A percentile compares a stretch with the other conserved stretches of the same genome.
phyloP scores from a whole-genome alignment of 2,888 invertebrate genomes.

The Drosophila merina region DNA sequence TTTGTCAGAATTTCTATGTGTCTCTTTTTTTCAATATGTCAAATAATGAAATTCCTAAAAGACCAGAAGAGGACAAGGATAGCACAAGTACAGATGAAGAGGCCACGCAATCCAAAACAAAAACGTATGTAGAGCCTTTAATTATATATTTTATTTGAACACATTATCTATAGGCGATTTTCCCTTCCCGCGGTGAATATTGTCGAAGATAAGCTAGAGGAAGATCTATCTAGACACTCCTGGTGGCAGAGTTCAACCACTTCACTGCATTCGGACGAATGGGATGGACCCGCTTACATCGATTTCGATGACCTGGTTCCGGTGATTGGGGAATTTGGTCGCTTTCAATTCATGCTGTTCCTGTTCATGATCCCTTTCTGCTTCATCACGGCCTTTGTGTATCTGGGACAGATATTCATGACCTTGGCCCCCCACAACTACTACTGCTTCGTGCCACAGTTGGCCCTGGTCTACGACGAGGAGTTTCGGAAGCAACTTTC shows the following conservation, averaged over 20 bases:
- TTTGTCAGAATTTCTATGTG: not conserved
- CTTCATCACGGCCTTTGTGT: conserved; percentile 93
- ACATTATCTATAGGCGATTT: not conserved
- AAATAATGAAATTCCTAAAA: conserved; percentile 2
- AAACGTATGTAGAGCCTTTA: not conserved
- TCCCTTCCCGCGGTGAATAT: not conserved
- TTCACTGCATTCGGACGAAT: not conserved
- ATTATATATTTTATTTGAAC: not conserved
- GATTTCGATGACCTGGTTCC: conserved; percentile 94
- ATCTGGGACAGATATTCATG: conserved; percentile 94
- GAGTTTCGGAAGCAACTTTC: conserved; percentile 88
- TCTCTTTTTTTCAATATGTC: conserved; percentile 12
- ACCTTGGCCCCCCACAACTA: conserved; percentile 90
- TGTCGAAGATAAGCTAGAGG: not conserved
- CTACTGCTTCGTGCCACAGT: conserved; percentile 91
- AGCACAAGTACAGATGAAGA: too few relatives aligned
- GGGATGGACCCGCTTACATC: conserved; percentile 67
- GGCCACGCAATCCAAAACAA: too few relatives aligned
- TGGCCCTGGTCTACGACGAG: conserved; percentile 87
- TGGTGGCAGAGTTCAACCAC: not conserved
- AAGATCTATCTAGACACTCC: not conserved
- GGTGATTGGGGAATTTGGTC: conserved; percentile 92
- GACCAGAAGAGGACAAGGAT: not conserved
- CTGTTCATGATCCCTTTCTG: conserved; percentile 93
- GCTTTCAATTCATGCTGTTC: conserved; percentile 92